Base-by-base conservation (phyloP, 2,888 invertebrate species). In the Clostera curtula region DNA sequence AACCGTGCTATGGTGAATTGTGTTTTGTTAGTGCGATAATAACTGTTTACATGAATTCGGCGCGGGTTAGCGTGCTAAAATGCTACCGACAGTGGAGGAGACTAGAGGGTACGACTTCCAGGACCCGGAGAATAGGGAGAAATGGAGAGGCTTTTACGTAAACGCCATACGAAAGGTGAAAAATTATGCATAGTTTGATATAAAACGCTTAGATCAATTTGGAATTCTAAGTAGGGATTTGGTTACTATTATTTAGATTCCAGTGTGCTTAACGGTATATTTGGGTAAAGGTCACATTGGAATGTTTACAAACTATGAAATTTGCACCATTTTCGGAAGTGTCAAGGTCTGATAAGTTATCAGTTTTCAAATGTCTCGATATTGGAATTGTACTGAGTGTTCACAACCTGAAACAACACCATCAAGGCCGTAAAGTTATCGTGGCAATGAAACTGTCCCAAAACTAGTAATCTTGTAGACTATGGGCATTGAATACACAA, bases 141-240 rank as follows among this genome's bases (percentile, higher is more conserved):
- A 96, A 88, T 97, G 97, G 97, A 93, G 91, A 66, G 95, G 96
- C 44, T 86, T 97, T 46, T 93, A 97, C 76, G 90, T 93, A 65
- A 90, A 88, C 62, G 91, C 96, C 25, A 87, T 97, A 58, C 90
- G 91, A 75, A 94, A 93, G 91, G 96, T 96, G 83, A 73, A n/a
- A n/a, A n/a, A n/a, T n/a, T n/a, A n/a, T n/a, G n/a, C n/a, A n/a
- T n/a, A n/a, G n/a, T n/a, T n/a, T n/a, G n/a, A n/a, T n/a, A n/a
- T n/a, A n/a, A n/a, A n/a, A n/a, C n/a, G n/a, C n/a, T n/a, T n/a
- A n/a, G n/a, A n/a, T n/a, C n/a, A n/a, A n/a, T n/a, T n/a, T n/a
- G n/a, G n/a, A n/a, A n/a, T n/a, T n/a, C n/a, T n/a, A n/a, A n/a
- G n/a, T n/a, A n/a, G n/a, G n/a, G n/a, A n/a, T n/a, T n/a, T n/a